Conservation (phyloP, 2,888 invertebrate genomes). For the Sphaerophoria rueppellii region DNA sequence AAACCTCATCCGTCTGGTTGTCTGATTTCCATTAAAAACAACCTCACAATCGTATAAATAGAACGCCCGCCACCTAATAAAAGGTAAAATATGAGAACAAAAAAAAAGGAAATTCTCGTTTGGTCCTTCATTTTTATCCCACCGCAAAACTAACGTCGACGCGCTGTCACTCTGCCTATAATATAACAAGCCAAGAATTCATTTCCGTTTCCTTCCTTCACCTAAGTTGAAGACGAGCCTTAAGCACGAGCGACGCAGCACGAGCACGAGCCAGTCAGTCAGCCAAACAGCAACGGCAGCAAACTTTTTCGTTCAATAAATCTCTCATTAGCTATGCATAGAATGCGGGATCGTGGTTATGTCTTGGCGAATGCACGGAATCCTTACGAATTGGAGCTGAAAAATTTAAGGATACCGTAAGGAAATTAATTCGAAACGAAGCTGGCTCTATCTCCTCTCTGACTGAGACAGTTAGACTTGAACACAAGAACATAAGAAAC, state of each 20-base stretch:
- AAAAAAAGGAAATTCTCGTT: constrained; percentile 8
- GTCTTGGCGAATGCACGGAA: constrained; percentile 57
- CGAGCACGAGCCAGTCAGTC: neutral
- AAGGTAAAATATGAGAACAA: constrained; percentile 28
- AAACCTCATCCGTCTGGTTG: constrained; percentile 32
- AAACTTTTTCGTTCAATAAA: constrained; percentile 63
- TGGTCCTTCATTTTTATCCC: constrained; percentile 33
- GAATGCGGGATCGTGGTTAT: constrained; percentile 58
- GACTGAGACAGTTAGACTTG: neutral
- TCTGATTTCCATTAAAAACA: constrained; percentile 25
- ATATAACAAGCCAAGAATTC: constrained; percentile 13
- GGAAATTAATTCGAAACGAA: constrained; percentile 39
- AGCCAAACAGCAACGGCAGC: neutral
- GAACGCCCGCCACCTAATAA: constrained; percentile 31
- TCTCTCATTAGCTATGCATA: constrained; percentile 72
- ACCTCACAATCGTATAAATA: neutral
- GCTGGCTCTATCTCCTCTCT: constrained; percentile 21
- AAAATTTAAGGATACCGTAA: constrained; percentile 44
- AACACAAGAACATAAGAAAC: constrained; percentile 25
- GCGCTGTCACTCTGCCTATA: constrained; percentile 11
- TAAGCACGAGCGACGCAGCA: neutral
- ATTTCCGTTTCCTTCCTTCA: constrained; percentile 18
- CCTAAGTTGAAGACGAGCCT: too few species aligned
- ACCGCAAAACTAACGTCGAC: neutral
- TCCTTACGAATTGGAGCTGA: constrained; percentile 68